These are phyloP conservation scores for Gorsachius goisagi DNA, from an alignment of 2,113 vertebrate species.

Conservation along the genomic window DNA sequence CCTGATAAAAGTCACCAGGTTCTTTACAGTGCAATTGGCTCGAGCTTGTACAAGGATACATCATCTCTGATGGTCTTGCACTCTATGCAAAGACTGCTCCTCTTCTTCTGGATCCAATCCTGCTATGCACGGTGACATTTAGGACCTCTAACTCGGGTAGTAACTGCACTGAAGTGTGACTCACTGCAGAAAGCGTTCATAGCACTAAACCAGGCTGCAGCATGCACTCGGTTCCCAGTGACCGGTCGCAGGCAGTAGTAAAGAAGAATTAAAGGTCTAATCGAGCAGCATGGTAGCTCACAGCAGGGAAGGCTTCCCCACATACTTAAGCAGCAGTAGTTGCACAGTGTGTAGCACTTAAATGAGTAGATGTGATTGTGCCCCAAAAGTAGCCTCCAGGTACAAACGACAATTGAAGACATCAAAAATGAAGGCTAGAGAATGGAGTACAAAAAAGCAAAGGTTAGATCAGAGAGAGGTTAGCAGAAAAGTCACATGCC, in stretches of 20 bases:
- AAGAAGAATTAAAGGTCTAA: neutral
- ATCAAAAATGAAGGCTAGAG: neutral
- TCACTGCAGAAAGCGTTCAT: neutral
- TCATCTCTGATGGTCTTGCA: fast-evolving
- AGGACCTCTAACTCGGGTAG: neutral
- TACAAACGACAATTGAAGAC: neutral
- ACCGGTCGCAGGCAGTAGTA: neutral
- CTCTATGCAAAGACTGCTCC: neutral
- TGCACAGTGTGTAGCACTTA: neutral
- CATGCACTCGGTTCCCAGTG: neutral
- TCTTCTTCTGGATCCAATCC: neutral
- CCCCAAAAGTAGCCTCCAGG: neutral
- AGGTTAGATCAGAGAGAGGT: neutral
- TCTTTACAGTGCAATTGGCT: neutral
- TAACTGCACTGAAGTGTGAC: neutral
- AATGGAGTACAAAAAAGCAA: neutral
- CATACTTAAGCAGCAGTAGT: neutral
- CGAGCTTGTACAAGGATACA: neutral
- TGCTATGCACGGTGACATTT: fast-evolving
- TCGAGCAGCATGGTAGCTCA: neutral
- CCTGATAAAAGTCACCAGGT: neutral
- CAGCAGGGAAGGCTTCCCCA: neutral
- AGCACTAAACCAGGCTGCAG: neutral
- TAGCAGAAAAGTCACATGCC: neutral
- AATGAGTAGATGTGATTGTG: neutral